These are phyloP conservation scores for Euglossa dilemma DNA, from an alignment of 1,140 invertebrate genomes.

Conservation along the genomic window DNA sequence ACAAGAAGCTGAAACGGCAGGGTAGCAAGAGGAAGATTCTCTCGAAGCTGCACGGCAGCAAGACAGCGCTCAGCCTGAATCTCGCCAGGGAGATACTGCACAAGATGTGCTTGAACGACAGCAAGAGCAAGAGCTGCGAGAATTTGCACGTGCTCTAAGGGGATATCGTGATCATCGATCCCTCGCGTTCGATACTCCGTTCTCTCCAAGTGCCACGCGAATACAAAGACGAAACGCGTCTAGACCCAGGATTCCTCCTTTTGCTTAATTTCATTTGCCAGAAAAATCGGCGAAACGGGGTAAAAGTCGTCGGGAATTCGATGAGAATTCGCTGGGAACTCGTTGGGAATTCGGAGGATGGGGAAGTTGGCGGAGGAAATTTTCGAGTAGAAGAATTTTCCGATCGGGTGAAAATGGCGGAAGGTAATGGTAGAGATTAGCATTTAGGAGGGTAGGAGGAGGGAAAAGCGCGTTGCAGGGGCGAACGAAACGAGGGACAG, in stretches of 20 bases:
- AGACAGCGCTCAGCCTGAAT: constrained; percentile 89
- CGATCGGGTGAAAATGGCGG: not conserved
- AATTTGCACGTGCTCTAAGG: constrained; percentile 94
- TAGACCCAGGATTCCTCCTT: no score
- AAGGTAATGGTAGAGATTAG: not conserved
- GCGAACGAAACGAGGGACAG: no score
- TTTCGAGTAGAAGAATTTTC: not conserved
- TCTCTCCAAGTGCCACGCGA: not conserved
- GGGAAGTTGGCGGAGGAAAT: not conserved
- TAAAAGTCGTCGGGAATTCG: no score
- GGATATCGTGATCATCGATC: not conserved
- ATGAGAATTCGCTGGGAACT: no score
- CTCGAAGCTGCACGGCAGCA: constrained; percentile 85
- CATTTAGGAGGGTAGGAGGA: not conserved
- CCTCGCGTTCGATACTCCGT: not conserved
- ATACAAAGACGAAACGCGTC: not conserved
- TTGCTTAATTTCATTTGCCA: no score
- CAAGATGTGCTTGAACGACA: constrained; percentile 93
- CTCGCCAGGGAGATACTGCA: constrained; percentile 90
- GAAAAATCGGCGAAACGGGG: not conserved
- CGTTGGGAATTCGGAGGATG: no score
- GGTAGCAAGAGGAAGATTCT: constrained; percentile 81
- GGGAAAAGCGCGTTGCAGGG: not conserved
- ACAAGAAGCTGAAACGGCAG: constrained; percentile 84
- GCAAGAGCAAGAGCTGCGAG: constrained; percentile 95